phyloP scores from a whole-genome alignment of 2,888 invertebrate species.

The Rhingia rostrata region DNA sequence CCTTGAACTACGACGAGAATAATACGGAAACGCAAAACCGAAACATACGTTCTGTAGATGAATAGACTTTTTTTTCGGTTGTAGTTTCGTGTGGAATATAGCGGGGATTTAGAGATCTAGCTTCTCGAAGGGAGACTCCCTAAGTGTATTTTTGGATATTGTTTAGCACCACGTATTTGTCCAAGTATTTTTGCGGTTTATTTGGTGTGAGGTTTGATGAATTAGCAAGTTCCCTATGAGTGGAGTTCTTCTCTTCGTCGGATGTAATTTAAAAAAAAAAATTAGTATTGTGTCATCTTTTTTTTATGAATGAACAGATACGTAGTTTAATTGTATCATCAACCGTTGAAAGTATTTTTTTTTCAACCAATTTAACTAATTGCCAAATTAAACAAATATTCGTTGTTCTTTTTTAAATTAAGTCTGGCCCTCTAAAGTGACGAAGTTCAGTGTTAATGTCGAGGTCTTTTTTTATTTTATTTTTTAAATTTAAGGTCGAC shows the following conservation, averaged over 20 bases:
- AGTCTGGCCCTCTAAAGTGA: background rate
- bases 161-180: constrained; percentile 3
- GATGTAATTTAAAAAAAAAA: background rate
- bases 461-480: constrained; percentile 7
- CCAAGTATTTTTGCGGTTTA: background rate
- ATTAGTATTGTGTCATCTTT: too few species aligned
- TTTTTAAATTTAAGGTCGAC: constrained; percentile 43
- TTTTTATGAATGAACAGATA: too few species aligned
- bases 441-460: constrained; percentile 19
- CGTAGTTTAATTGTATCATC: too few species aligned
- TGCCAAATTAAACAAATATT: constrained; percentile 30
- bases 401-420: background rate
- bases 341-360: constrained; percentile 1
- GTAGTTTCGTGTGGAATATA: background rate
- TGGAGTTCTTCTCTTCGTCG: background rate
- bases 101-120: background rate
- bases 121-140: background rate
- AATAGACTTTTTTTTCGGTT: background rate
- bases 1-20: constrained; percentile 66
- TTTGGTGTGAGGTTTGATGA: background rate
- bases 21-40: constrained; percentile 49
- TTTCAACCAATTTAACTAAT: constrained; percentile 47
- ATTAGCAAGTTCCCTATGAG: background rate
- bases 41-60: background rate
- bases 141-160: constrained; percentile 11